Conservation (phyloP, 2,888 invertebrate genomes). For the Leuctra nigra region DNA sequence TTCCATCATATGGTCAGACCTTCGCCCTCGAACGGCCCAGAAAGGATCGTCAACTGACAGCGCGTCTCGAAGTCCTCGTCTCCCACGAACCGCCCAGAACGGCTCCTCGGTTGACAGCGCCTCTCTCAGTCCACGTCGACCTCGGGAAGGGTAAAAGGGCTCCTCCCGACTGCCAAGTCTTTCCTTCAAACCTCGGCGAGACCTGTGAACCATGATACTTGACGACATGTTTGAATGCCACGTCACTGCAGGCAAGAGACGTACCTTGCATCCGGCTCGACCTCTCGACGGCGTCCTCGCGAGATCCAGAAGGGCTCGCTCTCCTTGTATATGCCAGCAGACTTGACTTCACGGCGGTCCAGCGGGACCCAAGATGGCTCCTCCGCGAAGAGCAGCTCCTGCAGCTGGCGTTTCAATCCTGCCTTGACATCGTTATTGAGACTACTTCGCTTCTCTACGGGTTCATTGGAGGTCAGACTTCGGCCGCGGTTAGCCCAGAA, state of each 20-base stretch:
- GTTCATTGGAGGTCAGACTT: constrained; percentile 26
- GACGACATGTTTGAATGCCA: not conserved
- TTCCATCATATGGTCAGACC: not conserved
- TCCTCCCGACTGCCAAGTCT: constrained; percentile 2
- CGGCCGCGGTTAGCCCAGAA: constrained; percentile 17
- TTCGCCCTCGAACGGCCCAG: constrained; percentile 27
- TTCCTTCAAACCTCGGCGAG: not conserved
- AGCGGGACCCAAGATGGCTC: constrained; percentile 50
- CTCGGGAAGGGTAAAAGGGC: constrained; percentile 28
- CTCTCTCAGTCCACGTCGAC: constrained; percentile 17
- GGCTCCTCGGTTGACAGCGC: constrained; percentile 18
- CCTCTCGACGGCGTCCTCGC: constrained; percentile 28
- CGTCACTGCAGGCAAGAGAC: not conserved
- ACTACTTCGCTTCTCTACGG: constrained; percentile 31
- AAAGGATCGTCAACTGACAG: constrained; percentile 20
- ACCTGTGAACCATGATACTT: not conserved
- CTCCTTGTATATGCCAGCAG: not conserved
- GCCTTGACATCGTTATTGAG: constrained; percentile 21
- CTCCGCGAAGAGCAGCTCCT: constrained; percentile 46
- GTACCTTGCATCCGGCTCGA: not conserved
- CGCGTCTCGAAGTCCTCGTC: not conserved
- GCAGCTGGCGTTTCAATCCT: not conserved
- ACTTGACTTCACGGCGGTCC: constrained; percentile 10
- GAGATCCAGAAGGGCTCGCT: constrained; percentile 34
- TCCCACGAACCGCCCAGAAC: constrained; percentile 27